Conservation (phyloP, 2,113 vertebrate genomes). For the Silurus glanis region DNA sequence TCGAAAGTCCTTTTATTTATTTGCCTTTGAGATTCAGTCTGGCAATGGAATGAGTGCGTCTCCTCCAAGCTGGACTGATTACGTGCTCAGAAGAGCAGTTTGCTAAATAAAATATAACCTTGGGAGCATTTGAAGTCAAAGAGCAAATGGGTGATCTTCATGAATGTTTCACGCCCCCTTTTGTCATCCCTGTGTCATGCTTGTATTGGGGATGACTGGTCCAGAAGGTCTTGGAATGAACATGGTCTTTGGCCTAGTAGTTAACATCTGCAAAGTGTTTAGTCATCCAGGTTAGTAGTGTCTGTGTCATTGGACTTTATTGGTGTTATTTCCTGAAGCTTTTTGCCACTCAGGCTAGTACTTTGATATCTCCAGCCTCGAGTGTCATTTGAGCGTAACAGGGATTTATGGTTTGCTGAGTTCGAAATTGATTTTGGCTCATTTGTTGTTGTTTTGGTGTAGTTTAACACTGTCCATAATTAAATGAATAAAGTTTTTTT, state of each 20-base stretch:
- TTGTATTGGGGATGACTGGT: background rate
- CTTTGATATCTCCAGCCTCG: background rate
- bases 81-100: conserved; percentile 12
- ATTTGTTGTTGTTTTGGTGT: background rate
- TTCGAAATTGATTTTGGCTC: background rate
- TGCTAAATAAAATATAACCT: conserved; percentile 34
- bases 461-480: background rate
- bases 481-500: background rate
- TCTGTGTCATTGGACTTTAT: background rate
- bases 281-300: background rate
- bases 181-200: conserved; percentile 9
- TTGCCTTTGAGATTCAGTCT: conserved; percentile 52
- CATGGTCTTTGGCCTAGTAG: background rate
- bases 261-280: background rate
- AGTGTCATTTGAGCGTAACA: background rate
- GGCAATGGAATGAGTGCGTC: conserved; percentile 45
- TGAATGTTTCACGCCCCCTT: background rate
- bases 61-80: conserved; percentile 30
- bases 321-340: background rate
- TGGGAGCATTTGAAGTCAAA: conserved; percentile 19
- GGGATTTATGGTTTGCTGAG: too few species aligned
- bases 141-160: background rate
- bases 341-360: background rate
- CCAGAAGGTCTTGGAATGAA: background rate
- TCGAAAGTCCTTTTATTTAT: conserved; percentile 63